Percentiles rank a stretch among this genome's conserved stretches.
Evolutionary conservation across 1,140 invertebrate species (phyloP).

Genomic region (Radopholus similis): DNA sequence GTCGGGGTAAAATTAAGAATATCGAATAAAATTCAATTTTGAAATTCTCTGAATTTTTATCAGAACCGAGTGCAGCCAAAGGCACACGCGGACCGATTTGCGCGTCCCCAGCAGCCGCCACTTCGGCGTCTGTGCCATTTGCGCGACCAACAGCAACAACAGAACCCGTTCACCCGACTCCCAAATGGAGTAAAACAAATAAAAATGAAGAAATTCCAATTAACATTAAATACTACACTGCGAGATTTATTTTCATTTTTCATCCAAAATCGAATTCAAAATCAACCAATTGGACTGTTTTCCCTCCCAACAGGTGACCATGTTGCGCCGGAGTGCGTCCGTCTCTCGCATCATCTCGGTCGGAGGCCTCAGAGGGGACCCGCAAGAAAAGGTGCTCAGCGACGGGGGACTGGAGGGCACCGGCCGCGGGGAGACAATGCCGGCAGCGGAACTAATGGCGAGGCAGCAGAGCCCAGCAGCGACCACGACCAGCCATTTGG

Average conservation of each 20-base stretch:
- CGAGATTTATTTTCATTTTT: background rate
- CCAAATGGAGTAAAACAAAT: conserved; percentile 17
- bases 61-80: conserved; percentile 11
- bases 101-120: background rate
- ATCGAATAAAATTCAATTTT: background rate
- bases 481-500: too few relatives aligned
- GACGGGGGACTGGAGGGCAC: background rate
- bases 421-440: background rate
- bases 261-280: background rate
- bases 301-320: background rate
- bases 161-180: background rate
- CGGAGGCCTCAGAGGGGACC: background rate
- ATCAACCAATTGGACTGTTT: background rate
- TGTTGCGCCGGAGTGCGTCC: conserved; percentile 11
- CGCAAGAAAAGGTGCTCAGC: background rate
- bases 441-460: background rate
- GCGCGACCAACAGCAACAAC: background rate
- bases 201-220: background rate
- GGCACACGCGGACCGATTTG: conserved; percentile 11
- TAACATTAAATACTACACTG: too few relatives aligned
- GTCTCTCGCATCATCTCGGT: conserved; percentile 5
- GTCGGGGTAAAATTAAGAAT: conserved; percentile 5
- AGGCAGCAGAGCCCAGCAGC: conserved; percentile 1
- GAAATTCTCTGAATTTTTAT: background rate
- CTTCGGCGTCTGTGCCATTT: conserved; percentile 13